Conservation (phyloP, 2,888 invertebrate genomes). For the Pristionchus maxplancki region DNA sequence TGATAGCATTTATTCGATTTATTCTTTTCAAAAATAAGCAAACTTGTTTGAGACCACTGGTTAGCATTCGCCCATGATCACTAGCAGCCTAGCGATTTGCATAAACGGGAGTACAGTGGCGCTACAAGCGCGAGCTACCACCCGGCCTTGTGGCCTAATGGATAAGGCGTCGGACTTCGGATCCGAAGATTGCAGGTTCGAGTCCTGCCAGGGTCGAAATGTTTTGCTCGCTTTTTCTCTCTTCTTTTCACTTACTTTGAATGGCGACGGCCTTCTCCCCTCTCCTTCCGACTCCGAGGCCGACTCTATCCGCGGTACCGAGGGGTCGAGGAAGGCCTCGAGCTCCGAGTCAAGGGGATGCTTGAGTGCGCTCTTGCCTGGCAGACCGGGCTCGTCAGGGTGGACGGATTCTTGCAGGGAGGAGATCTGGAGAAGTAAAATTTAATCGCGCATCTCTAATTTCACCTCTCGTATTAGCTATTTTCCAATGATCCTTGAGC, state of each 20-base stretch:
- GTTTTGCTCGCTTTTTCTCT: background rate
- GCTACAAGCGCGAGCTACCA: background rate
- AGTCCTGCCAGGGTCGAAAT: constrained; percentile 62
- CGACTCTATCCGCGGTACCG: background rate
- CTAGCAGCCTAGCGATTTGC: too few relatives aligned
- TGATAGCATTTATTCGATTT: too few relatives aligned
- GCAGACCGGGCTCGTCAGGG: background rate
- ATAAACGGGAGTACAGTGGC: too few relatives aligned
- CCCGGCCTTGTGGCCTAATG: constrained; percentile 75
- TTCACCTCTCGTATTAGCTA: too few relatives aligned
- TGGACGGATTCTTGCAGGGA: background rate
- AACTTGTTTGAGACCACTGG: too few relatives aligned
- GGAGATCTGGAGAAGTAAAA: background rate
- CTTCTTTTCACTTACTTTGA: background rate
- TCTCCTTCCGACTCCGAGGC: constrained; percentile 1
- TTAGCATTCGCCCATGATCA: too few relatives aligned
- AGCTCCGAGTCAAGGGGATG: background rate
- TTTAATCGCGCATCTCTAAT: too few relatives aligned
- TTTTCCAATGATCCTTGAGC: too few relatives aligned
- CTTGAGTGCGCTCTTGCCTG: background rate
- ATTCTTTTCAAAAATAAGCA: too few relatives aligned
- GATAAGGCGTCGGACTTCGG: constrained; percentile 77
- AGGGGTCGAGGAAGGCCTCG: background rate
- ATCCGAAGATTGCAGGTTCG: constrained; percentile 69
- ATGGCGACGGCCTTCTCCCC: background rate